Conservation (phyloP, 2,797 vertebrate genomes). For the Acipenser ruthenus region DNA sequence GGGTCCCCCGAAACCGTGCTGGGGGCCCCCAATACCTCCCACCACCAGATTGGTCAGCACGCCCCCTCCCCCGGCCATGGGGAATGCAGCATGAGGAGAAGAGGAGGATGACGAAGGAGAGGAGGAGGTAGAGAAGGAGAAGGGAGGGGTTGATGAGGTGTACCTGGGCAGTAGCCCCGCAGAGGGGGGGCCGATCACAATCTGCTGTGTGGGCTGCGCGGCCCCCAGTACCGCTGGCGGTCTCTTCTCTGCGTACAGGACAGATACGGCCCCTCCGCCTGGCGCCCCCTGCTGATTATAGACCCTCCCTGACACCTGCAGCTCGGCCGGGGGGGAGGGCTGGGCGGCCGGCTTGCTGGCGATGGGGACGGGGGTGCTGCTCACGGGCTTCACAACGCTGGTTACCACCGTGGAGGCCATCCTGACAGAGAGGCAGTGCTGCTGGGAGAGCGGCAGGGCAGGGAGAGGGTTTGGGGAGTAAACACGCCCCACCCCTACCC, state of each 20-base stretch:
- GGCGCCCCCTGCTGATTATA: neutral
- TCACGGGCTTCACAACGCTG: slow-evolving; percentile 78
- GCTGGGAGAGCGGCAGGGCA: slow-evolving; percentile 40
- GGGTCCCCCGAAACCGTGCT: slow-evolving; percentile 28
- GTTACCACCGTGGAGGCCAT: slow-evolving; percentile 80
- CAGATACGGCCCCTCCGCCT: slow-evolving; percentile 1
- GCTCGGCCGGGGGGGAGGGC: slow-evolving; percentile 25
- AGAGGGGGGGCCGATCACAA: slow-evolving; percentile 35
- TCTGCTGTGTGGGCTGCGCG: slow-evolving; percentile 37
- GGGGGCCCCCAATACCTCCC: slow-evolving; percentile 35
- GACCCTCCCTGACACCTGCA: neutral
- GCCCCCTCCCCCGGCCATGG: slow-evolving; percentile 45
- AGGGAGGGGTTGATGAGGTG: too few species aligned
- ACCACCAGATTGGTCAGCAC: slow-evolving; percentile 71
- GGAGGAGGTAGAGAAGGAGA: too few species aligned
- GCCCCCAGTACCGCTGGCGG: slow-evolving; percentile 22
- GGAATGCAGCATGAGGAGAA: slow-evolving; percentile 47
- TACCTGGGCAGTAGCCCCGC: neutral
- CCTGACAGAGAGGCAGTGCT: slow-evolving; percentile 38
- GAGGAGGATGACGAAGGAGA: slow-evolving; percentile 43
- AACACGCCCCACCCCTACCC: slow-evolving; percentile 34
- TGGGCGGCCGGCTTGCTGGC: slow-evolving; percentile 66
- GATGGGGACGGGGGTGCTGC: slow-evolving; percentile 80
- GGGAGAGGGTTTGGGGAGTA: slow-evolving; percentile 19
- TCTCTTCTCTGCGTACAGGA: slow-evolving; percentile 46